A percentile compares a stretch with the other conserved stretches of the same genome.
These are phyloP conservation scores for Diadophis punctatus DNA, from an alignment of 2,113 vertebrate species.

Conservation along the genomic window DNA sequence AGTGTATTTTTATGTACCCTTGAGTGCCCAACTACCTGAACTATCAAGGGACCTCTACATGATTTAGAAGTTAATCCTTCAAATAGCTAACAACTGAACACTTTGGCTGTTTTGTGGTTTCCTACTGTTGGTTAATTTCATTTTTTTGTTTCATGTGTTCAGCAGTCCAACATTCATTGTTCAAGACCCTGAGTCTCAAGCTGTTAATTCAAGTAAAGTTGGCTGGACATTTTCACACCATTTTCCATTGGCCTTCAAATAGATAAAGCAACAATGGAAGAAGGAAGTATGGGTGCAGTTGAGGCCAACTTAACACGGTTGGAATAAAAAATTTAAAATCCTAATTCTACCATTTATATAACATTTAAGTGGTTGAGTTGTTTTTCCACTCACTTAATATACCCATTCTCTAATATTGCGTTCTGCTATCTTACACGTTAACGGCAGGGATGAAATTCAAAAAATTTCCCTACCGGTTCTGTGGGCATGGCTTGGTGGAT, in stretches of 20 bases:
- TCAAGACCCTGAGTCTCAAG: conserved; percentile 61
- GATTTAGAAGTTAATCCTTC: conserved; percentile 84
- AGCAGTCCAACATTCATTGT: conserved; percentile 66
- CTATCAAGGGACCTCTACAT: conserved; percentile 73
- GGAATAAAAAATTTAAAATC: neutral
- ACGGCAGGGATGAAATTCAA: too few species aligned
- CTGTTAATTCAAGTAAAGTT: conserved; percentile 73
- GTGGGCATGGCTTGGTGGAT: too few species aligned
- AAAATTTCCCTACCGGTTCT: too few species aligned
- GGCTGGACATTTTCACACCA: conserved; percentile 48
- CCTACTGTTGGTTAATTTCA: conserved; percentile 75
- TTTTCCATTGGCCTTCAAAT: conserved; percentile 43
- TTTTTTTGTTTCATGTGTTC: conserved; percentile 74
- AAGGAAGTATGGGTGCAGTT: conserved; percentile 19
- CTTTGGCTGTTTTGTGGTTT: conserved; percentile 77
- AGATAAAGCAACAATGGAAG: conserved; percentile 38
- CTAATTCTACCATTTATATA: neutral
- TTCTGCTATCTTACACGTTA: neutral
- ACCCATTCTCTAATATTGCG: neutral
- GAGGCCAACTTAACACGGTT: neutral
- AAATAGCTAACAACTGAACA: conserved; percentile 76
- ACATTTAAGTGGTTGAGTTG: neutral
- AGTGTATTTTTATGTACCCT: conserved; percentile 76
- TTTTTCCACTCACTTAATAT: neutral
- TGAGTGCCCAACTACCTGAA: conserved; percentile 76